Evolutionary conservation across 2,113 vertebrate species (phyloP), one percentile per base, ranked within the genome.

Genomic region (Embiotoca jacksoni): DNA sequence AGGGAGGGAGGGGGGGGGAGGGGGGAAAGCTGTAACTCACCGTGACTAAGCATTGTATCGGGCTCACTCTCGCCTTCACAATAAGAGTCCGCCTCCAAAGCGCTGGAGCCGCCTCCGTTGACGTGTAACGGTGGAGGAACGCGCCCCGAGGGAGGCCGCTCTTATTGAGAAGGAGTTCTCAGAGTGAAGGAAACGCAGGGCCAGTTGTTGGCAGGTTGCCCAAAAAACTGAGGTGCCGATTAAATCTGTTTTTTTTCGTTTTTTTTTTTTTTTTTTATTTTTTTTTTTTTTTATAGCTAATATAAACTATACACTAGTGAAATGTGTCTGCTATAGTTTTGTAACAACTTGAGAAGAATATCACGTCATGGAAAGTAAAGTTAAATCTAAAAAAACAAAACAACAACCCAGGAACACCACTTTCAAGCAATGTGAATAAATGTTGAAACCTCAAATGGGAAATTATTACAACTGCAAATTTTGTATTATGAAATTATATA

Each of bases 21-120:
- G 73, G 53, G 78, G 72, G 44, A 74, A 89, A 92, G 92, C 92
- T 72, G 90, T 94, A 94, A 94, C 92, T 95, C 94, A 95, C 92
- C 93, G 87, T 95, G 95, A 95, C 95, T 95, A 94, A 94, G 95
- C 95, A 95, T 90, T 94, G 94, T 89, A n/a, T 23, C 78, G 58
- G 78, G 81, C 69, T 89, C 82, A 73, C 46, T 39, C 56, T 50
- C 13, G 58, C 80, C 72, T 93, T 91, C 94, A 95, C 74, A 94
- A 93, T 94, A 95, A 95, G 71, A 94, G 94, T 44, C 14, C 6
- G 39, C 23, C 59, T 14, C 36, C 14, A 37, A 39, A 30, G 56
- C 37, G n/a, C 33, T 1, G 15, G 13, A 32, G 5, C 73, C 32
- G 75, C 59, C 71, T 55, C 59, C 44, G 36, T 58, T 78, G 7